Evolutionary conservation across 2,113 vertebrate genomes (phyloP), one percentile per base, ranked within the genome.

Genomic region (Sapajus apella): DNA sequence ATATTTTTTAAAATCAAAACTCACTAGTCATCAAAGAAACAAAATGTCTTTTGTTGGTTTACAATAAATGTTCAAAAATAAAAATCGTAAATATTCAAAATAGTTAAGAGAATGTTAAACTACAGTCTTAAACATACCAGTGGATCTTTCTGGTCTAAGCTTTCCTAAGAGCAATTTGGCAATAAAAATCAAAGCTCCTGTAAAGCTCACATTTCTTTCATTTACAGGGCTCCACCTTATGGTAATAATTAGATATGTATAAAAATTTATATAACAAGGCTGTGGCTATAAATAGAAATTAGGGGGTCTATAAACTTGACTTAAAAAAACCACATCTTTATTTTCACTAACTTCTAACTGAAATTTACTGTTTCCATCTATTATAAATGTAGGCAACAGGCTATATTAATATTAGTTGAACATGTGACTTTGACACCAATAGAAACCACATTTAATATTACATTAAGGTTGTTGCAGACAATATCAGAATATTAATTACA

Each of bases 271-370:
- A 6, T 66, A 40, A 64, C 18, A 55, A 84, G 25, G 16, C 27
- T 13, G 72, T 68, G 68, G 80, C 27, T 76, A 45, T 43, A 23
- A 58, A 81, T 23, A 85, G 40, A 82, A 93, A 70, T 76, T 70
- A 73, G 12, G 21, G 47, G 8, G 1, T 58, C 50, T 35, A 70
- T 14, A 47, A 93, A 86, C 37, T n/a, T 87, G 35, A 82, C 64
- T 55, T 35, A 61, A 88, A 68, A 77, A 92, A 95, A 3, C 2
- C 27, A 0, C 23, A 75, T 27, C 52, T 89, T 79, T 85, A 90
- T 80, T 81, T 90, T 95, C 35, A 79, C 23, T 73, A 82, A 66
- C 56, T 91, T 91, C 35, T 77, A 85, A 95, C 50, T 47, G 18
- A 83, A 95, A 95, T 43, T 16, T 1, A 77, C 30, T 11, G 72